Conservation (phyloP, 2,113 vertebrate species). For the Protobothrops mucrosquamatus region DNA sequence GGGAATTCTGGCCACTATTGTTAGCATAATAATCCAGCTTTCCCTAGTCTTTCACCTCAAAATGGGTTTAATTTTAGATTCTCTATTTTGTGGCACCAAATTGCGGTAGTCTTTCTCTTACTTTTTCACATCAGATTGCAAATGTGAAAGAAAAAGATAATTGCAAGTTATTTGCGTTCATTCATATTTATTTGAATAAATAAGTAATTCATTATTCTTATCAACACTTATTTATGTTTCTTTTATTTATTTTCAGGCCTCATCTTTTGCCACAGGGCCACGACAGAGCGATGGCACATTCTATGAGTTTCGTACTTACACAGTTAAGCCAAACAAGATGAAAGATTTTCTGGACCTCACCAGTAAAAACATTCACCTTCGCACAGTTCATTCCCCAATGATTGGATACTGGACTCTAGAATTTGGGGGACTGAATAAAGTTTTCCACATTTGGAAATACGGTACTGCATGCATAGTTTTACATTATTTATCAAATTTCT, state of each 20-base stretch:
- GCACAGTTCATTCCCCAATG: constrained; percentile 81
- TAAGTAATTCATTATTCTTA: not conserved
- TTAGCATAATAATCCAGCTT: not conserved
- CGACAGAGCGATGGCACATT: constrained; percentile 73
- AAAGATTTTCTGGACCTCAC: constrained; percentile 78
- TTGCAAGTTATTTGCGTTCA: not conserved
- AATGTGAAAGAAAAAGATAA: not conserved
- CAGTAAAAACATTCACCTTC: constrained; percentile 78
- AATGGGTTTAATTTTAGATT: not conserved
- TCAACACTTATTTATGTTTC: not conserved
- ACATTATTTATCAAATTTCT: not conserved
- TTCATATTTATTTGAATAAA: not conserved
- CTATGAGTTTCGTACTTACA: constrained; percentile 86
- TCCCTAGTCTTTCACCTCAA: not conserved
- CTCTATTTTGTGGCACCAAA: not conserved
- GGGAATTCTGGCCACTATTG: not conserved
- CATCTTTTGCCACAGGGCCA: constrained; percentile 63
- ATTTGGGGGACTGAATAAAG: constrained; percentile 81
- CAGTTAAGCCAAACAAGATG: constrained; percentile 75
- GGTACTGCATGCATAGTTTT: constrained; percentile 66
- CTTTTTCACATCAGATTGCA: not conserved
- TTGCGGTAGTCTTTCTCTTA: not conserved
- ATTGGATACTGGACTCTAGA: constrained; percentile 83
- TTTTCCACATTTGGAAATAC: constrained; percentile 88
- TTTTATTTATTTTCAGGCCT: constrained; percentile 46